Percentiles rank a stretch among this genome's conserved stretches.
Evolutionary conservation across 2,797 vertebrate species (phyloP).

Genomic region (Gymnoscopelus braueri): DNA sequence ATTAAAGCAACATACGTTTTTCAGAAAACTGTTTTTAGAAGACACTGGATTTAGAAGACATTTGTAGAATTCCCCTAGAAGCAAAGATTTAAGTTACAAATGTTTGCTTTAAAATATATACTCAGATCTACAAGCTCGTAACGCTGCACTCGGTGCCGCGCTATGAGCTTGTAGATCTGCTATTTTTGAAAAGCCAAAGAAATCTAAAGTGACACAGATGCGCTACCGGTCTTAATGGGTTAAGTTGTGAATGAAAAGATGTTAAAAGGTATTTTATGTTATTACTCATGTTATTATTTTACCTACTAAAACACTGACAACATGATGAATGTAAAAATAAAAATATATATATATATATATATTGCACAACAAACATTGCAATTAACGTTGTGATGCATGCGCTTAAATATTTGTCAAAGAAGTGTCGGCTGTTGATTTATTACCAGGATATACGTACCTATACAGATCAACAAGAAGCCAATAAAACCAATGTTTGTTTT

Average conservation of each 20-base stretch:
- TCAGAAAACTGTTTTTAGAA: too few species aligned
- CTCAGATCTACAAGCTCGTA: too few species aligned
- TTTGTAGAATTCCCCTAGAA: too few species aligned
- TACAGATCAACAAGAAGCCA: conserved; percentile 27
- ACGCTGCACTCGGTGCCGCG: too few species aligned
- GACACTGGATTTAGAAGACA: too few species aligned
- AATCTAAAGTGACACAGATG: too few species aligned
- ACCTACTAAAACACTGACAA: conserved; percentile 19
- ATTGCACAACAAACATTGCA: conserved; percentile 20
- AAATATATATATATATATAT: background rate
- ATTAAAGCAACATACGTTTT: too few species aligned
- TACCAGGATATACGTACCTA: conserved; percentile 9
- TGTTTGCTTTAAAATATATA: too few species aligned
- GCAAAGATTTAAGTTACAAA: too few species aligned
- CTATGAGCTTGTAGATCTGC: too few species aligned
- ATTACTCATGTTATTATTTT: background rate
- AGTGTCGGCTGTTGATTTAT: conserved; percentile 59
- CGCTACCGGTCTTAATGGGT: too few species aligned
- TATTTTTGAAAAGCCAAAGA: too few species aligned
- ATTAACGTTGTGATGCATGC: conserved; percentile 48
- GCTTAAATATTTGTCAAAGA: conserved; percentile 44
- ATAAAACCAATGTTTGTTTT: conserved; percentile 47
- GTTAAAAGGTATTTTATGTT: conserved; percentile 25
- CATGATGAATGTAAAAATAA: background rate
- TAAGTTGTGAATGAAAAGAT: conserved; percentile 46